Base-by-base conservation (phyloP, 2,888 invertebrate species). In the Octonoba sinensis region DNA sequence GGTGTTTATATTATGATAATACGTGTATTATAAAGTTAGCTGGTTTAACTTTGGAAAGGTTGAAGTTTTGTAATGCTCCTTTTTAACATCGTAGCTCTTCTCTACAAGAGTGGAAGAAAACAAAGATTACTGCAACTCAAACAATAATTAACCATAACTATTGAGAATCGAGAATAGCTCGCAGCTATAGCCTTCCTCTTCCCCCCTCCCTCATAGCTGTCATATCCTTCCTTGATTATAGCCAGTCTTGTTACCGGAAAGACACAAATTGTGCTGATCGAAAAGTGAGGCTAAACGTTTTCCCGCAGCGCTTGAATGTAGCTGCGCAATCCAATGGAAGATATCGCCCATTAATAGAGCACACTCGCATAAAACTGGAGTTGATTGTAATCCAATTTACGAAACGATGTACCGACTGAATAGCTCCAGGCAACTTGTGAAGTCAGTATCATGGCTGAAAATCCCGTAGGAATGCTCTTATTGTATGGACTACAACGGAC, bases 351-450 rank as follows among this genome's bases (percentile, higher is more conserved):
- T 82, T 82, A 74, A 82, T 82, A 82, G 75, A 82, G 75, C 81
- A 64, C 81, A 81, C 81, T 81, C 75, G 82, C 82, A 82, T 82
- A 82, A 82, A 82, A 82, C 75, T 70, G 57, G 70, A 82, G 70
- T 75, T 82, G 81, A 82, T 82, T 75, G 81, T 82, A 82, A 82
- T 82, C 82, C 82, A 82, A 82, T 82, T 82, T 82, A 70, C 74
- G 70, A 60, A 70, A 70, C 69, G 74, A 77, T 77, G 70, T 36
- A 69, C 60, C 47, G 67, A 79, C 72, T 66, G 66, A 20, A 24
- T 70, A n/a, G 73, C 79, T 69, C n/a, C 22, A 36, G 73, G 79
- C 79, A 24, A 64, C 56, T 66, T 79, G 66, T 72, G 78, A 79
- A 72, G 72, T 66, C 72, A 59, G 78, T 77, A 77, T 71, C 77